Conservation (phyloP, 2,113 vertebrate genomes). For the Nycticebus coucang region DNA sequence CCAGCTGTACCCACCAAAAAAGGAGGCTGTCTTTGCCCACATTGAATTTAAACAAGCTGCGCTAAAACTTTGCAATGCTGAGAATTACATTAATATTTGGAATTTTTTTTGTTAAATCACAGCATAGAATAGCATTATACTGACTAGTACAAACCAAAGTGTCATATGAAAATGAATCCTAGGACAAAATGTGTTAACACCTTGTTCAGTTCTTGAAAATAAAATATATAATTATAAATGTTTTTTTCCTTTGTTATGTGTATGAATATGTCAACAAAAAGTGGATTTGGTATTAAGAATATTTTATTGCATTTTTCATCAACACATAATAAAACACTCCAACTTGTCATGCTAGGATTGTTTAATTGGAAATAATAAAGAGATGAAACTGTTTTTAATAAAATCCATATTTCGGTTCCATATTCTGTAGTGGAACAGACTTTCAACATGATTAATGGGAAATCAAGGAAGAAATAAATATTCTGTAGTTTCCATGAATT, state of each 20-base stretch:
- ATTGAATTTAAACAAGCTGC: background rate
- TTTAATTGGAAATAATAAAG: conserved; percentile 38
- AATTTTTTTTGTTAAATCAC: background rate
- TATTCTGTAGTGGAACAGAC: conserved; percentile 14
- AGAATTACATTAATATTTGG: background rate
- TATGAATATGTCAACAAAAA: background rate
- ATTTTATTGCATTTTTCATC: background rate
- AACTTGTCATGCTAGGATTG: background rate
- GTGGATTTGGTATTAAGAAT: background rate
- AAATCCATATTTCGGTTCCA: conserved; percentile 39
- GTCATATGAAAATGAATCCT: background rate
- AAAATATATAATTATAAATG: background rate
- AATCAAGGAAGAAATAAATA: conserved; percentile 19
- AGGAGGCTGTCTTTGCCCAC: background rate
- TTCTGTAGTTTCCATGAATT: conserved; percentile 25
- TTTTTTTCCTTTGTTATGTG: background rate
- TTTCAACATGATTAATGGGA: conserved; percentile 46
- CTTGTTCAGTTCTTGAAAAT: conserved; percentile 25
- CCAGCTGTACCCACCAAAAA: background rate
- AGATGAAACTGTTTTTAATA: conserved; percentile 40
- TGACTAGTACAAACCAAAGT: background rate
- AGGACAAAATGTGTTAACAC: background rate
- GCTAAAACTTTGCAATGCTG: background rate
- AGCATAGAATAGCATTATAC: background rate
- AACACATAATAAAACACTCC: background rate